Evolutionary conservation across 2,888 invertebrate genomes (phyloP).

Genomic region (Crossocerus cetratus): DNA sequence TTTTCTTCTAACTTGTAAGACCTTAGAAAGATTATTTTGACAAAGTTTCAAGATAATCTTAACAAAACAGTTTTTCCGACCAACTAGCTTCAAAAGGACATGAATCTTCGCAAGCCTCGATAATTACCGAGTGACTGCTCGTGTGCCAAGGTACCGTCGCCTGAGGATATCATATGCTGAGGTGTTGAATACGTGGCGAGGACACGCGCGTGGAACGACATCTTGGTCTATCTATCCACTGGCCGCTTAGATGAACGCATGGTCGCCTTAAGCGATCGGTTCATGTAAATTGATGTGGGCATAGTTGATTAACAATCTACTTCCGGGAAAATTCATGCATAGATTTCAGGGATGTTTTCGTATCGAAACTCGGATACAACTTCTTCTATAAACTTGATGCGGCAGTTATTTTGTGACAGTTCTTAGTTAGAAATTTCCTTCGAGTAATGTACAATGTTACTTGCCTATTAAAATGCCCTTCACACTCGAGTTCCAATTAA

Average conservation of each 20-base stretch:
- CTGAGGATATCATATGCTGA: conserved; percentile 26
- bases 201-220: conserved; percentile 55
- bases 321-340: conserved; percentile 36
- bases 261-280: conserved; percentile 38
- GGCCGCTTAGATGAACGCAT: conserved; percentile 42
- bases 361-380: no score
- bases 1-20: no score
- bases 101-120: background rate
- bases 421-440: background rate
- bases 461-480: no score
- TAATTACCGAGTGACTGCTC: conserved; percentile 35
- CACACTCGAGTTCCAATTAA: no score
- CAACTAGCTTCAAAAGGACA: background rate
- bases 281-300: conserved; percentile 48
- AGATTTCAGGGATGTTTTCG: background rate
- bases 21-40: no score
- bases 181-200: conserved; percentile 50
- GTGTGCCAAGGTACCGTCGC: conserved; percentile 48
- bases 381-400: no score
- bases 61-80: no score
- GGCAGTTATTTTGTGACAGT: no score
- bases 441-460: no score
- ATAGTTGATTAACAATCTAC: conserved; percentile 32
- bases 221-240: conserved; percentile 47
- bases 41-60: no score